phyloP scores from a whole-genome alignment of 2,888 invertebrate species.

The Blera fallax region DNA sequence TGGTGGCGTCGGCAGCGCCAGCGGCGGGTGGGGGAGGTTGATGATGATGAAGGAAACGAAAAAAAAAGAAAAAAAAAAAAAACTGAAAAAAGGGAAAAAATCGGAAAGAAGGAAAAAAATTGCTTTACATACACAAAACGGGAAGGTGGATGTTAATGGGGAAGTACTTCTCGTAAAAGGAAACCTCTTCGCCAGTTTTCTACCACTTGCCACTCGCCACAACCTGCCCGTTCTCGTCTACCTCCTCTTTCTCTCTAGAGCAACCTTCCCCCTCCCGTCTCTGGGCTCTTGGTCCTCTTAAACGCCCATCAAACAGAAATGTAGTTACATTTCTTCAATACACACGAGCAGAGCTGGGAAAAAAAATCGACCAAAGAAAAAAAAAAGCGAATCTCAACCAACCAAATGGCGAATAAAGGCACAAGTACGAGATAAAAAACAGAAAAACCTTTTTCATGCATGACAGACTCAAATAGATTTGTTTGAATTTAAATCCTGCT shows the following conservation, averaged over 20 bases:
- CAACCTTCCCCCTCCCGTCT: conserved; percentile 2
- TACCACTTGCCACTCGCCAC: conserved; percentile 70
- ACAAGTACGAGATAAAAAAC: conserved; percentile 69
- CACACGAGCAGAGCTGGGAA: conserved; percentile 51
- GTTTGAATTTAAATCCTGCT: conserved; percentile 72
- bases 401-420: conserved; percentile 72
- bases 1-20: neutral
- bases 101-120: conserved; percentile 64
- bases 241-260: conserved; percentile 14
- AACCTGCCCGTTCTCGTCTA: conserved; percentile 37
- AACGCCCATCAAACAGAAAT: conserved; percentile 70
- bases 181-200: conserved; percentile 71
- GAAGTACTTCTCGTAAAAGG: conserved; percentile 73
- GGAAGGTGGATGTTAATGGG: conserved; percentile 73
- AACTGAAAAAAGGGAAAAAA: conserved; percentile 52
- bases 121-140: conserved; percentile 70
- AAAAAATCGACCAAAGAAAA: conserved; percentile 40
- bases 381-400: conserved; percentile 66
- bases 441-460: conserved; percentile 72
- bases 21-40: conserved; percentile 35
- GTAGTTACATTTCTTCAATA: conserved; percentile 72
- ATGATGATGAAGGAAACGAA: conserved; percentile 63
- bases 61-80: conserved; percentile 44
- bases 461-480: conserved; percentile 72
- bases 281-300: conserved; percentile 40